These are phyloP conservation scores for Hemitrygon akajei DNA, from an alignment of 2,797 vertebrate species.

Conservation along the genomic window DNA sequence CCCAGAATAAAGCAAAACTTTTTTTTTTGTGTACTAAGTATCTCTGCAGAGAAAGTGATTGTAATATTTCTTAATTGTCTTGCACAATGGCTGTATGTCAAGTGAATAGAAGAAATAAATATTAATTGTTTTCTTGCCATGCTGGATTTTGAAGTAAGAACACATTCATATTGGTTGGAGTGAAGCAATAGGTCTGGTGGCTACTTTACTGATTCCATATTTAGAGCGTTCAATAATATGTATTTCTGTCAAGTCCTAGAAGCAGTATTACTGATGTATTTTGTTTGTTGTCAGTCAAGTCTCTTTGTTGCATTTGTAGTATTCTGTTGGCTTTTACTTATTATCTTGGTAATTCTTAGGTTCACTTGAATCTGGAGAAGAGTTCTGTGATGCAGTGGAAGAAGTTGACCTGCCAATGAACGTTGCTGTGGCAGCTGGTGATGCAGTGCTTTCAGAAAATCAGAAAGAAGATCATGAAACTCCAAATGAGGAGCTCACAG, in stretches of 20 bases:
- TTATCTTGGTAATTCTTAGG: not conserved
- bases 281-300: no score
- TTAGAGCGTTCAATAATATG: not conserved
- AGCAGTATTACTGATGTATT: not conserved
- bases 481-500: constrained; percentile 68
- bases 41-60: no score
- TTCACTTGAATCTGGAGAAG: constrained; percentile 76
- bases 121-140: no score
- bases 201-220: not conserved
- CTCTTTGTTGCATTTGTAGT: not conserved
- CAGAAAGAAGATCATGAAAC: constrained; percentile 42
- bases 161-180: not conserved
- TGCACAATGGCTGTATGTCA: no score
- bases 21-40: no score
- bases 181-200: not conserved
- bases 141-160: no score
- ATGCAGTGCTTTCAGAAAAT: constrained; percentile 40
- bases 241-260: not conserved
- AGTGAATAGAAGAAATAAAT: no score
- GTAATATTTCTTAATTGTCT: no score
- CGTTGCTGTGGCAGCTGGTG: constrained; percentile 9
- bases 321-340: not conserved
- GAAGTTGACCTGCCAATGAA: constrained; percentile 39
- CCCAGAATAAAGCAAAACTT: no score
- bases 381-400: constrained; percentile 65